Conservation (phyloP, 2,888 invertebrate genomes). For the Xestia c-nigrum region DNA sequence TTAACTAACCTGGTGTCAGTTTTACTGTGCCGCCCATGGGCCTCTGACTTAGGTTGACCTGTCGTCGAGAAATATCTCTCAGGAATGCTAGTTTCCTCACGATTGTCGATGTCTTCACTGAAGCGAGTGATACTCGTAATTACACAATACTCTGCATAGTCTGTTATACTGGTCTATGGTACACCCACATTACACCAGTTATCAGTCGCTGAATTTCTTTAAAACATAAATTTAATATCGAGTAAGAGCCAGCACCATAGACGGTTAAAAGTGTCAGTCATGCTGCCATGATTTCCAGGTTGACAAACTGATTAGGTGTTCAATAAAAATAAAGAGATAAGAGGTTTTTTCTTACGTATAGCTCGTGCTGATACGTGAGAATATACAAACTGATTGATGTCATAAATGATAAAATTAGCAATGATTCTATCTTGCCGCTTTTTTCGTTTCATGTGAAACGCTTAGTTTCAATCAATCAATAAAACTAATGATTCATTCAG, state of each 20-base stretch:
- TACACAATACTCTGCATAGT: too few relatives aligned
- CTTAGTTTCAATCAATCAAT: background rate
- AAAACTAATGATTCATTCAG: background rate
- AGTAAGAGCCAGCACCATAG: background rate
- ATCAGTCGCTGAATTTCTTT: background rate
- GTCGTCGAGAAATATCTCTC: too few relatives aligned
- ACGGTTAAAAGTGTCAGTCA: background rate
- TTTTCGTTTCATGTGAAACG: background rate
- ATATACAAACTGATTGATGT: background rate
- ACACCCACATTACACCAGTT: background rate
- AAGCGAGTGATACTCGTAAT: too few relatives aligned
- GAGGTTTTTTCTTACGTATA: background rate
- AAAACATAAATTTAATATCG: background rate
- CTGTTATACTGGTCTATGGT: too few relatives aligned
- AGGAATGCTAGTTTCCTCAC: too few relatives aligned
- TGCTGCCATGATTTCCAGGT: background rate
- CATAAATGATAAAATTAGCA: background rate
- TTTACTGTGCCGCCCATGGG: too few relatives aligned
- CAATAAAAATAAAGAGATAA: background rate
- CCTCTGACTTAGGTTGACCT: too few relatives aligned
- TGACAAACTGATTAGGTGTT: background rate
- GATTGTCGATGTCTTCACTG: too few relatives aligned
- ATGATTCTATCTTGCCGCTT: background rate
- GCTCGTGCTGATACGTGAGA: background rate
- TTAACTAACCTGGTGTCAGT: too few relatives aligned